A percentile compares a stretch with the other conserved stretches of the same genome.
Evolutionary conservation across 2,113 vertebrate genomes (phyloP).

Genomic region (Seriola aureovittata): DNA sequence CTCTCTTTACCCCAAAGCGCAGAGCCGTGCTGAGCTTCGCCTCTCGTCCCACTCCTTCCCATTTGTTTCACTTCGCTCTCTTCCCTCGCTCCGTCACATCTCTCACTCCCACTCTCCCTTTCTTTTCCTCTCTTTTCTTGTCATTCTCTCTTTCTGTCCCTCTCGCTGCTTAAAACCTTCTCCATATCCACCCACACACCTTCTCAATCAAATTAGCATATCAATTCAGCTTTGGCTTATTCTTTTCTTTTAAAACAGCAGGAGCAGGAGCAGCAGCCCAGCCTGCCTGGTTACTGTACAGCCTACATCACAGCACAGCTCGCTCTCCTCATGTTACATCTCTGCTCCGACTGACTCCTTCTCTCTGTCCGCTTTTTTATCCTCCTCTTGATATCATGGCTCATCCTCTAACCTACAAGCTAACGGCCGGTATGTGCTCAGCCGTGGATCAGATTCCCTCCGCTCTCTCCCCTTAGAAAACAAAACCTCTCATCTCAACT

Average conservation of each 20-base stretch:
- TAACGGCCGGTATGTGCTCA: conserved; percentile 12
- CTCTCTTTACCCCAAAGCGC: conserved; percentile 45
- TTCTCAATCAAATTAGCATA: conserved; percentile 80
- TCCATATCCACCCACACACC: conserved; percentile 80
- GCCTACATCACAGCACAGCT: conserved; percentile 60
- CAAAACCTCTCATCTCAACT: neutral
- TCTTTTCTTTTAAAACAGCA: conserved; percentile 59
- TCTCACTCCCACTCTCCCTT: conserved; percentile 63
- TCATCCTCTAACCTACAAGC: conserved; percentile 36
- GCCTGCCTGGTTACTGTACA: conserved; percentile 57
- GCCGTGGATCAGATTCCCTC: neutral
- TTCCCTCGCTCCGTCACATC: conserved; percentile 45
- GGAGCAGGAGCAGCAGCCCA: conserved; percentile 54
- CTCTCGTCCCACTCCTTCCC: conserved; percentile 58
- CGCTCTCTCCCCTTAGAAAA: conserved; percentile 22
- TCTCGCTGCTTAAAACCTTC: conserved; percentile 69
- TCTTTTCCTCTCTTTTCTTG: conserved; percentile 44
- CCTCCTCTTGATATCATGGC: conserved; percentile 24
- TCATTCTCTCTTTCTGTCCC: conserved; percentile 60
- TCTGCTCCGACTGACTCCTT: conserved; percentile 35
- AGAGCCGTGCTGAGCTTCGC: conserved; percentile 34
- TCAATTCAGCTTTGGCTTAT: conserved; percentile 68
- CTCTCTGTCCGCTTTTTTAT: conserved; percentile 32
- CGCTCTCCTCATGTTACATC: conserved; percentile 49
- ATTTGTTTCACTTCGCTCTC: conserved; percentile 65